Base-by-base conservation (phyloP, 2,888 invertebrate genomes). In the Hirtodrosophila trivittata region DNA sequence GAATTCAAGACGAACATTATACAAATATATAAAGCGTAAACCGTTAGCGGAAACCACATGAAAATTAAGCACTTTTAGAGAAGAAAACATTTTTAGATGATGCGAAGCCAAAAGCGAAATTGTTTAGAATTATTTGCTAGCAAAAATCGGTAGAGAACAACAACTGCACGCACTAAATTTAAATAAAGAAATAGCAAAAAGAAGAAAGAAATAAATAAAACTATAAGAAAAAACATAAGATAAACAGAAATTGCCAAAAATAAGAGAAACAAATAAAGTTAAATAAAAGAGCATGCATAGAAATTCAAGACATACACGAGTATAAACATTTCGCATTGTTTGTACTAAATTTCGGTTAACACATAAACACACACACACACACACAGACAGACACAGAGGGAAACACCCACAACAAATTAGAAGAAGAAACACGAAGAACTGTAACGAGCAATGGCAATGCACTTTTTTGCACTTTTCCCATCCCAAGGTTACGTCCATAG, bases 401-500 rank as follows among this genome's bases (percentile, higher is more conserved):
- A 62, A 60, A 33, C 52, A 49, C 38, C 37, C 62, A 14, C 16
- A 30, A 60, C 41, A 35, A 60, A 65, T 52, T 59, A 50, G 33
- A 77, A 39, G 35, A 50, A 35, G 46, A 32, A 35, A 28, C 55
- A 32, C 25, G 37, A 16, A 69, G 41, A 51, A 49, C 58, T 60
- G 57, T 57, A 75, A 81, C 66, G 69, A 70, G 51, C 65, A 75
- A 66, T 78, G 72, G 82, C 75, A 87, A 88, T 85, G 88, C 89
- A 89, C 89, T 54, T 89, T 71, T 75, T 88, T 89, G 90, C 90
- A 90, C 90, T 88, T 83, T 78, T 90, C 90, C 90, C 90, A 90
- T 90, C 90, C 90, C 90, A 87, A 89, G 80, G 89, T 90, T 90
- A 90, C 90, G 90, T 90, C 90, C 90, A 90, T 90, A 90, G 90